phyloP scores from a whole-genome alignment of 2,113 vertebrate genomes.

The Anoplopoma fimbria region DNA sequence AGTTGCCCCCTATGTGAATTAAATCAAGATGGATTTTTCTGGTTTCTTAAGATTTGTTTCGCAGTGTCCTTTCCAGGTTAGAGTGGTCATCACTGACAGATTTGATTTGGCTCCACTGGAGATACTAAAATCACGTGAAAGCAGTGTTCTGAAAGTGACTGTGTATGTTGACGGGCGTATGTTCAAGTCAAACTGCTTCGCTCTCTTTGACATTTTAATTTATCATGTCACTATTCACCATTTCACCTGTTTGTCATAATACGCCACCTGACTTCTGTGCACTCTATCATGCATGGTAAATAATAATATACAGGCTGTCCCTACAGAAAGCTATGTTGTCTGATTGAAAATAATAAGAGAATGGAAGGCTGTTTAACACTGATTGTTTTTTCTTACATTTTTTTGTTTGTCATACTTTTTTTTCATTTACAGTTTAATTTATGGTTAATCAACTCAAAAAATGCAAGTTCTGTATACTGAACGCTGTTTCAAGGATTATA shows the following conservation, averaged over 20 bases:
- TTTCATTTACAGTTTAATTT: constrained; percentile 53
- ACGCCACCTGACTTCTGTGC: constrained; percentile 37
- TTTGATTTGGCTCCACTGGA: background rate
- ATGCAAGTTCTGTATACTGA: constrained; percentile 83
- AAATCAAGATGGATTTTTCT: background rate
- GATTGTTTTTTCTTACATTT: background rate
- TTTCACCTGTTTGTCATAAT: constrained; percentile 26
- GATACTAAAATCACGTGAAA: background rate
- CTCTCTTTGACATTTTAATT: constrained; percentile 40
- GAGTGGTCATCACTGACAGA: background rate
- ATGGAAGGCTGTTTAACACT: constrained; percentile 41
- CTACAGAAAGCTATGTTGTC: constrained; percentile 36
- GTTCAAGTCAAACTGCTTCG: constrained; percentile 10
- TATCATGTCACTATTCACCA: constrained; percentile 28
- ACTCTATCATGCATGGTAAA: constrained; percentile 61
- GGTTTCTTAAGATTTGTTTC: background rate
- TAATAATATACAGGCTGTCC: constrained; percentile 47
- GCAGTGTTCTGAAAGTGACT: constrained; percentile 12
- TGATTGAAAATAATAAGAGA: constrained; percentile 16
- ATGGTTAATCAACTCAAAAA: constrained; percentile 69
- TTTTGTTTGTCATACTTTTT: constrained; percentile 53
- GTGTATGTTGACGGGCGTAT: background rate
- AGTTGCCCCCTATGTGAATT: background rate
- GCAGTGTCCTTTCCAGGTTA: background rate
- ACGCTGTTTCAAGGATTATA: constrained; percentile 83